Conservation (phyloP, 23 tunicate genomes). For the Corella eumyota region DNA sequence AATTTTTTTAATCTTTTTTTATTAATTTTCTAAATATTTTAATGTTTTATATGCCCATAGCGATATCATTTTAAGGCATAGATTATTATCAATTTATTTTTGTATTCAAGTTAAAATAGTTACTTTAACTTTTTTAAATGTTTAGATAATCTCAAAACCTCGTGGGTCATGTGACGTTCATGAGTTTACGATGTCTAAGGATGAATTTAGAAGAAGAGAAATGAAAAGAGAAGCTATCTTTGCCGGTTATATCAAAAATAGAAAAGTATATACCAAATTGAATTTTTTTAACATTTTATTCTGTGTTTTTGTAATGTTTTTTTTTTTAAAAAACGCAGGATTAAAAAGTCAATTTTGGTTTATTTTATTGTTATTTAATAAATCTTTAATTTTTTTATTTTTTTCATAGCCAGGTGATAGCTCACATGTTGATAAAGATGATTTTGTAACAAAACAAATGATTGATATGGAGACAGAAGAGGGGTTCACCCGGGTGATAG, state of each 20-base stretch:
- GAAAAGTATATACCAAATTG: conserved; percentile 30
- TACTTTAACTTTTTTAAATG: neutral
- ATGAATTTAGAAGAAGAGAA: conserved; percentile 79
- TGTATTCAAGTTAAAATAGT: neutral
- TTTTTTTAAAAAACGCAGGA: too few species aligned
- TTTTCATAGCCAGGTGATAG: conserved; percentile 40
- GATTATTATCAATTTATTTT: too few species aligned
- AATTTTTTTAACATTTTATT: too few species aligned
- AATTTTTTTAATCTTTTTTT: too few species aligned
- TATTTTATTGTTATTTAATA: neutral
- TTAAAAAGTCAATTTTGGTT: neutral
- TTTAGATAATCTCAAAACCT: conserved; percentile 68
- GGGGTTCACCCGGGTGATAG: conserved; percentile 62
- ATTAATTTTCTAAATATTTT: neutral
- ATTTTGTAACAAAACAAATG: conserved; percentile 30
- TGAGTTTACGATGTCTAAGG: conserved; percentile 78
- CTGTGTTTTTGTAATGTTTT: too few species aligned
- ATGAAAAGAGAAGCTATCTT: conserved; percentile 68
- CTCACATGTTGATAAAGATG: conserved; percentile 44
- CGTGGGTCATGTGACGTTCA: conserved; percentile 73
- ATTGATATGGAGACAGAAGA: conserved; percentile 30
- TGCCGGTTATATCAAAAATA: conserved; percentile 66
- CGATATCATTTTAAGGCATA: too few species aligned
- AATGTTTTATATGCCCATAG: neutral
- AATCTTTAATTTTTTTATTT: conserved; percentile 2